phyloP scores from a whole-genome alignment of 1,140 invertebrate species.

The Drosophila simulans region DNA sequence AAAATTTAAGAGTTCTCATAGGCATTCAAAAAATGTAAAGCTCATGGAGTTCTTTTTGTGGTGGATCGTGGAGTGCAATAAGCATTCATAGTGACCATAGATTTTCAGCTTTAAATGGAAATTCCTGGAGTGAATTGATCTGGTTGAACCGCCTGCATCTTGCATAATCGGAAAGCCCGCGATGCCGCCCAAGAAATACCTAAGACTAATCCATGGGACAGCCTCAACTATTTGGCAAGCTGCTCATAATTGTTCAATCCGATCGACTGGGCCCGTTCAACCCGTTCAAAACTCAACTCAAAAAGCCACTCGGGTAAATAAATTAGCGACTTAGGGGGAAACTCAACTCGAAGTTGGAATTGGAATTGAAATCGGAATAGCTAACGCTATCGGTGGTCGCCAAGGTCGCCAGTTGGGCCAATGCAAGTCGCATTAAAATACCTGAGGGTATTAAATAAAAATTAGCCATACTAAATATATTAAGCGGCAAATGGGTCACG shows the following conservation, averaged over 20 bases:
- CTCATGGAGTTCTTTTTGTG: neutral
- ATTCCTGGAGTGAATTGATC: neutral
- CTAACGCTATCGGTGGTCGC: constrained; percentile 2
- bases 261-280: constrained; percentile 19
- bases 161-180: constrained; percentile 33
- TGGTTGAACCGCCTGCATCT: constrained; percentile 7
- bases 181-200: constrained; percentile 1
- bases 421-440: constrained; percentile 73
- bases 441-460: constrained; percentile 58
- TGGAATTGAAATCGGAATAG: neutral
- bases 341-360: constrained; percentile 19
- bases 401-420: constrained; percentile 1
- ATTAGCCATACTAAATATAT: constrained; percentile 27
- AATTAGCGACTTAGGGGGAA: constrained; percentile 74
- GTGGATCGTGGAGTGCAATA: neutral
- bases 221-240: constrained; percentile 64
- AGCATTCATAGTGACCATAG: too few species aligned
- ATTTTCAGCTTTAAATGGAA: neutral
- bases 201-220: constrained; percentile 7
- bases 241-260: constrained; percentile 66
- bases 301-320: constrained; percentile 57
- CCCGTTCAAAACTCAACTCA: constrained; percentile 28
- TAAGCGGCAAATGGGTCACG: constrained; percentile 17
- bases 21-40: constrained; percentile 71
- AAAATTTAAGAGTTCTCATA: constrained; percentile 69